These are phyloP conservation scores for Thysanoteuthis rhombus DNA, from an alignment of 2,888 invertebrate genomes.

Conservation along the genomic window DNA sequence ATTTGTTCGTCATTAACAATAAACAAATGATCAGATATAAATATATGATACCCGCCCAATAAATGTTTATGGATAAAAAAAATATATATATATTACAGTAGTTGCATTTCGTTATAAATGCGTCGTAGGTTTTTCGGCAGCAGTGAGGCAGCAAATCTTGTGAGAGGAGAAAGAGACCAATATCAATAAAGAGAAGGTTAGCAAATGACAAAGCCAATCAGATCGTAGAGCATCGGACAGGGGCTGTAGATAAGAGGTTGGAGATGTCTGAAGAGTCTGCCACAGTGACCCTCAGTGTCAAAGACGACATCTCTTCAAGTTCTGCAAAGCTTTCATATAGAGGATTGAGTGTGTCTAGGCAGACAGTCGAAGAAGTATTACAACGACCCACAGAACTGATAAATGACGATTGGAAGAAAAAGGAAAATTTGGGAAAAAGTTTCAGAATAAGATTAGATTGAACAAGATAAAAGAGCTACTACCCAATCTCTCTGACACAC, in stretches of 20 bases:
- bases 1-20: too few relatives aligned
- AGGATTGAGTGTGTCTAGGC: neutral
- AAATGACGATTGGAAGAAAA: neutral
- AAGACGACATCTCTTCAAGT: neutral
- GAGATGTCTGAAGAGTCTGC: neutral
- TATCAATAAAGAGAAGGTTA: neutral
- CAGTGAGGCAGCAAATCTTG: neutral
- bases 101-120: neutral
- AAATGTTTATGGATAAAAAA: too few relatives aligned
- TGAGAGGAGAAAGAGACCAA: neutral
- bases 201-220: neutral
- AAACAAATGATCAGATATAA: neutral
- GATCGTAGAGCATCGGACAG: neutral
- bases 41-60: too few relatives aligned
- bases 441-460: too few relatives aligned
- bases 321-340: neutral
- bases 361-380: neutral
- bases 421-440: neutral
- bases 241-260: neutral
- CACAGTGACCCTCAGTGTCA: slow-evolving; percentile 12
- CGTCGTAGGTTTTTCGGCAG: neutral
- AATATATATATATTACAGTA: too few relatives aligned
- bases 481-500: neutral
- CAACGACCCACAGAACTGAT: neutral
- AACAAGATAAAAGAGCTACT: neutral